Conservation (phyloP, 2,113 vertebrate species). For the Odocoileus hemionus region DNA sequence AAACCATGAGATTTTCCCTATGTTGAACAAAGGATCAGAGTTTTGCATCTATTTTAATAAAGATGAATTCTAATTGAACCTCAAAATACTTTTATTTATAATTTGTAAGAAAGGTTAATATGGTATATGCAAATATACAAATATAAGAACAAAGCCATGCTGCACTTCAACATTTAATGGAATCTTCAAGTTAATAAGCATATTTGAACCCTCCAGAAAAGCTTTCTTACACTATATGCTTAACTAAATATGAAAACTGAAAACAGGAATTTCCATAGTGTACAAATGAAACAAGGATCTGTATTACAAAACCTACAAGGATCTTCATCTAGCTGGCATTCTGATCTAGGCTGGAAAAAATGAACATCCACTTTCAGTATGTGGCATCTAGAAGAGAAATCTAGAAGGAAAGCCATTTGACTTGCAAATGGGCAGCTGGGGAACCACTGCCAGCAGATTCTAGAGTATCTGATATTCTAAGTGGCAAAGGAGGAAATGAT, state of each 20-base stretch:
- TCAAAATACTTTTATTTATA: neutral
- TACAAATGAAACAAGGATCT: neutral
- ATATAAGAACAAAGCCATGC: neutral
- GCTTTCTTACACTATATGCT: neutral
- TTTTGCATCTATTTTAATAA: neutral
- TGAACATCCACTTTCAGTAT: neutral
- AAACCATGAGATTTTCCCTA: neutral
- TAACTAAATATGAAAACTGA: neutral
- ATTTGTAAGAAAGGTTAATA: neutral
- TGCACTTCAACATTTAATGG: neutral
- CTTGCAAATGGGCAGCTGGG: too few relatives aligned
- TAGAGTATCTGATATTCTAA: neutral
- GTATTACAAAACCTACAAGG: neutral
- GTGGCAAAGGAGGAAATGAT: too few relatives aligned
- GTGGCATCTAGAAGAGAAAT: neutral
- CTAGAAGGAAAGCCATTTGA: neutral
- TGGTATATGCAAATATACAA: neutral
- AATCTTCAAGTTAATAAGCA: neutral
- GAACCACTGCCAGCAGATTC: neutral
- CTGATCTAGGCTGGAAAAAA: neutral
- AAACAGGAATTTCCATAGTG: neutral
- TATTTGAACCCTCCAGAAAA: neutral
- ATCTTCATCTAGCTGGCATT: neutral
- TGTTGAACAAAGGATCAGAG: neutral
- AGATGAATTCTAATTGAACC: neutral